Base-by-base conservation (phyloP, 2,888 invertebrate genomes). In the Zaprionus lineosus region DNA sequence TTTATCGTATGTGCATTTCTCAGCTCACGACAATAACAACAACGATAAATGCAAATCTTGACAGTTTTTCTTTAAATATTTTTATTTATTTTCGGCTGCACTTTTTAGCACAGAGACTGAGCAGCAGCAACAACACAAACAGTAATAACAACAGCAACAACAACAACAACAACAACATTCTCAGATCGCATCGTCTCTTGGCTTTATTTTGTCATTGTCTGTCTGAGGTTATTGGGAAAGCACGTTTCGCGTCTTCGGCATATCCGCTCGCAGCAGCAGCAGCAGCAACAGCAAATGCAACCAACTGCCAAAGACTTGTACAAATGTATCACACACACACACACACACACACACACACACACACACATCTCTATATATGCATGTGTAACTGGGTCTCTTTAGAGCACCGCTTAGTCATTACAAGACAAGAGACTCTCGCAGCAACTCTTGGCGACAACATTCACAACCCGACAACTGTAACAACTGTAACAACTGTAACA, bases 11-110 rank as follows among this genome's bases (percentile, higher is more conserved):
- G 58, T 67, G 77, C 77, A 81, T 61, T 77, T 79, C 67, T 74
- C 66, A 51, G 71, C 68, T 69, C 75, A 69, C 75, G 76, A 72
- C 68, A 60, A 16, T 39, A 26, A 3, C 19, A 31, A 48, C 24
- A 33, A 47, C 71, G 63, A 66, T 66, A 79, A 81, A 77, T 83
- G 79, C 79, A 81, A 83, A 79, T 81, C 83, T 83, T 79, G 77
- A 83, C 79, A 83, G 79, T 81, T 79, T n/a, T 79, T 81, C 72
- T 71, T 83, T 57, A 62, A 74, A 66, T 71, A 74, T 78, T 82
- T 78, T 63, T 75, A 82, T 78, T 67, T 78, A 73, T 75, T 75
- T 78, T 82, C 64, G 75, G 62, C 47, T 63, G 55, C 57, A 73
- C 51, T 82, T 74, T 77, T 68, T 64, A 63, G 67, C 44, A 40